Evolutionary conservation across 2,888 invertebrate species (phyloP), one percentile per base, ranked within the genome.

Genomic region (Cryptocephalus primarius): DNA sequence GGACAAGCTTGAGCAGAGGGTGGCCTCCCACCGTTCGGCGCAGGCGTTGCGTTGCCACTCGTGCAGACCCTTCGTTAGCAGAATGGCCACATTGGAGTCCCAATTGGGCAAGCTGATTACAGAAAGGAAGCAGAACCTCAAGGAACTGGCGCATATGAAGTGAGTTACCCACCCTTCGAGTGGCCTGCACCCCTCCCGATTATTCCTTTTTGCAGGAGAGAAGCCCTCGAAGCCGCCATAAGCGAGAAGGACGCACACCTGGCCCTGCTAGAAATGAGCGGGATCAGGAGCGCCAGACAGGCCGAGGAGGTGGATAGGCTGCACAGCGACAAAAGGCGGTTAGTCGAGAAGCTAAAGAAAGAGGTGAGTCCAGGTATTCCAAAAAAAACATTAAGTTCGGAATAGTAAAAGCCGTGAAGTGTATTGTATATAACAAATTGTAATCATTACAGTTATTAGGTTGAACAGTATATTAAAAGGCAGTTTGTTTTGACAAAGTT

Each of bases 221-320:
- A 92, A 70, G 83, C 89, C 44, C 70, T 92, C 51, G 83, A 88
- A 70, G 81, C 84, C 48, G 83, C 85, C 4, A 83, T 92, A 50
- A 87, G 86, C 60, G 91, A 91, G 63, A 91, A 90, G 66, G 92
- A 93, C 68, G 83, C 89, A 9, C 85, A 88, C 67, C 78, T 93
- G 58, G 90, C 88, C 1, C 75, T 89, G 51, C 68, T 91, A 47
- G 90, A 92, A 67, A 77, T 85, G 62, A 79, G 80, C 47, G 84
- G 83, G 9, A 78, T 82, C 43, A 74, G 81, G 56, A 79, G 76
- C 45, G 77, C 79, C 49, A 72, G 67, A 43, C 82, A 83, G 60
- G 78, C 80, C 33, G 76, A 75, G 52, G 76, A 82, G 67, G 82
- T 80, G 49, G 83, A 84, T 44, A 74, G 75, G 57, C 74, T 91